phyloP scores from a whole-genome alignment of 2,113 vertebrate species.

The Halichoerus grypus region DNA sequence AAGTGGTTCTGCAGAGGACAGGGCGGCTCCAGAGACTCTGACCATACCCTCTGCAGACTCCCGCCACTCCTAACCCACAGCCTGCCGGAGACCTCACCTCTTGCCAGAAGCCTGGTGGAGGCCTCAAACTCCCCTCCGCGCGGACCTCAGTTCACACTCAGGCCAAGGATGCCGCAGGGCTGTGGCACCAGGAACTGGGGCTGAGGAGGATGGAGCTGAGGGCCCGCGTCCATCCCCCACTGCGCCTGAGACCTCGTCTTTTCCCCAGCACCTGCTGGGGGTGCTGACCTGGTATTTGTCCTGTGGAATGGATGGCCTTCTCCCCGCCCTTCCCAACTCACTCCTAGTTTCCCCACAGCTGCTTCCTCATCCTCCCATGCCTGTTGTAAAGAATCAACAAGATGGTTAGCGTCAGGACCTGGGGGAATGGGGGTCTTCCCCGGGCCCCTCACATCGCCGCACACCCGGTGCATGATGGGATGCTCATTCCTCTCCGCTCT shows the following conservation, averaged over 20 bases:
- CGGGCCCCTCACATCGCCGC: rapidly evolving
- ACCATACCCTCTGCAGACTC: not conserved
- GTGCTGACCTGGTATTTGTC: not conserved
- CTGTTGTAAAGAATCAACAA: not conserved
- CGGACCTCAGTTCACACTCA: not conserved
- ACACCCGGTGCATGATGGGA: not conserved
- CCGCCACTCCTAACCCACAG: not conserved
- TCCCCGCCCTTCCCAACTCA: not conserved
- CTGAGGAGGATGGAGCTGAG: not conserved
- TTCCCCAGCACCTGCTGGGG: not conserved
- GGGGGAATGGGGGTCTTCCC: not conserved
- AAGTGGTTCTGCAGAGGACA: not conserved
- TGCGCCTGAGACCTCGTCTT: not conserved
- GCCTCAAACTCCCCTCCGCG: not conserved
- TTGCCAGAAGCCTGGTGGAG: not conserved
- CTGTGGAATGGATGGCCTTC: not conserved
- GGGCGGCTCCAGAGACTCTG: no score
- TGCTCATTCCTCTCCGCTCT: conserved; percentile 76
- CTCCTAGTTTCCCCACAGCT: not conserved
- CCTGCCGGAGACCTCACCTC: not conserved
- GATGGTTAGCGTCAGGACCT: not conserved
- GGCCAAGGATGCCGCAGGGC: no score
- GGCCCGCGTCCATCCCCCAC: rapidly evolving
- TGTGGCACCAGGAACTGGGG: not conserved
- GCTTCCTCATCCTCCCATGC: not conserved